Base-by-base conservation (phyloP, 1,140 invertebrate genomes). In the Formica selysi region DNA sequence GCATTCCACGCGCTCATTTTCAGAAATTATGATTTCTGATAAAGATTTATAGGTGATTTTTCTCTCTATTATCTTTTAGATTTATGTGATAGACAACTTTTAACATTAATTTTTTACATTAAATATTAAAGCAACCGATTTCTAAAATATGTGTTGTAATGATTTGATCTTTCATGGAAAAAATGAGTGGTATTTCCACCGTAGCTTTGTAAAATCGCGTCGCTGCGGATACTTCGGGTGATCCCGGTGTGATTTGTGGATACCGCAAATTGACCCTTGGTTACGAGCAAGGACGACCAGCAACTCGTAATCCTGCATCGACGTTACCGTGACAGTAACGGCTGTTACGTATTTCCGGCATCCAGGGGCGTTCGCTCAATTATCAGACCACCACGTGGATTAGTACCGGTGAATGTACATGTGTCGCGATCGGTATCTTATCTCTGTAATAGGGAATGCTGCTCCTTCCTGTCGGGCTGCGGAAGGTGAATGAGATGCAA, bases 391-490 rank as follows among this genome's bases (percentile, higher is more conserved):
- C 76, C 61, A 74, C 44, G 76, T 29, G 84, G 87, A 89, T 89
- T 89, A 89, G 87, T 57, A 67, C 26, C 76, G 68, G 57, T 87
- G 57, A 74, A 76, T 87, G 73, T 85, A 78, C 87, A 73, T 78
- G 74, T 68, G 78, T 90, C 70, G 57, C 59, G 89, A 88, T 90
- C 76, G 38, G 86, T 89, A 88, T 90, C 89, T 89, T 85, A 87
- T 90, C 87, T 76, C 87, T 76, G 61, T 78, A 89, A 89, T 78
- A n/a, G 71, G 80, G 84, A 85, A 70, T 44, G 79, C 54, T 68
- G 64, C 85, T 89, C 76, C 64, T 90, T 87, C 59, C 73, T 11
- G 54, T 41, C 19, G 32, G n/a, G 29, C 51, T 80, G 32, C 32
- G 48, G 38, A 71, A 70, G 44, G 54, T 32, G 67, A 85, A 85